Base-by-base conservation (phyloP, 2,113 vertebrate species). In the Orycteropus afer region DNA sequence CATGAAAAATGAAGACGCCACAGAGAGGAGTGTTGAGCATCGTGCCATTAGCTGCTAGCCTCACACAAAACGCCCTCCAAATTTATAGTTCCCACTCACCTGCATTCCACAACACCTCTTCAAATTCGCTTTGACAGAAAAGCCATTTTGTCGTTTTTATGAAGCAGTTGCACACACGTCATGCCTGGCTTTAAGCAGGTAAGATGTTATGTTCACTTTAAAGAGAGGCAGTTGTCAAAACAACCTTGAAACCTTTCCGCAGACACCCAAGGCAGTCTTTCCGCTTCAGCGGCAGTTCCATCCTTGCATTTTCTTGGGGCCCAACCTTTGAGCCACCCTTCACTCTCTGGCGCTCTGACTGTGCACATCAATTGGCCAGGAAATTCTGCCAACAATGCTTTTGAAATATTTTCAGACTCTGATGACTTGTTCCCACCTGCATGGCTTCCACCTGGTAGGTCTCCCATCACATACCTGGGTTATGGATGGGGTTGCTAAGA, bases 91-190 rank as follows among this genome's bases (percentile, higher is more conserved):
- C 51, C 53, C 49, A 73, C 61, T 74, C 74, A 17, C 47, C 77
- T 84, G 51, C 12, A 65, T 63, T 94, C 51, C 37, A 89, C 63
- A 87, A 53, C 67, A 55, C 27, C 42, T 94, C 73, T 90, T 73
- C 91, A 93, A 90, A 90, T 90, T 61, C 67, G 4, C 42, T 93
- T 89, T 81, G 87, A 93, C 23, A n/a, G 74, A 91, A 96, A 95
- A 94, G 53, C 34, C 69, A 90, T 85, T 93, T 93, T 45, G 32
- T 45, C 63, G 47, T 91, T 94, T 93, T 86, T 88, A 95, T 87
- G 88, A 81, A 87, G 47, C 47, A 74, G 86, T 18, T 77, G 13
- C 14, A 57, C 76, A 87, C 78, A 71, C 80, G 63, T 53, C 81
- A 79, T 53, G 40, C 23, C 63, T 27, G 20, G 13, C 63, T 85